Conservation (phyloP, 2,888 invertebrate genomes). For the Erebia epiphron region DNA sequence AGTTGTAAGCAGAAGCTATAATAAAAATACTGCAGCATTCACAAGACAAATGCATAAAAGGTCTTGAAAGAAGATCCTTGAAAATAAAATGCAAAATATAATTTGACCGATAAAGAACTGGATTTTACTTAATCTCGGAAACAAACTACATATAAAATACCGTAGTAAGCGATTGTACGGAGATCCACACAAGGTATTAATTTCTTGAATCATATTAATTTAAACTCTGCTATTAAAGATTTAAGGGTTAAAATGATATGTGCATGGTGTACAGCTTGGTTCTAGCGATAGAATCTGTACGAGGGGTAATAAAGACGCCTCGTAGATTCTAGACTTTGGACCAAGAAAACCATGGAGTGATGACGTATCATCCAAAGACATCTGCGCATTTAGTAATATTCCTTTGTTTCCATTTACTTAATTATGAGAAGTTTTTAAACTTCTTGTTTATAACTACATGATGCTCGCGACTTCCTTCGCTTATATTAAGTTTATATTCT, state of each 20-base stretch:
- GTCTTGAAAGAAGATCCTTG: constrained; percentile 3
- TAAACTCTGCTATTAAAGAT: neutral
- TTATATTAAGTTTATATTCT: too few relatives aligned
- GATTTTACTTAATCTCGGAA: constrained; percentile 60
- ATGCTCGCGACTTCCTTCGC: too few relatives aligned
- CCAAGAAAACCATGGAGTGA: constrained; percentile 47
- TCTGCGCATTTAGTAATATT: neutral
- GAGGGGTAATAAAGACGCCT: constrained; percentile 73
- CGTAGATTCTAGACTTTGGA: constrained; percentile 58
- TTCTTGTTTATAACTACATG: too few relatives aligned
- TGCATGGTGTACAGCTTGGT: neutral
- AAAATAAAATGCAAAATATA: constrained; percentile 16
- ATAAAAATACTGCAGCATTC: neutral
- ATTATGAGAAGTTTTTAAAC: too few relatives aligned
- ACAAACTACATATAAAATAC: constrained; percentile 58
- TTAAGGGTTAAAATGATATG: neutral
- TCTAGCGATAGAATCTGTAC: constrained; percentile 63
- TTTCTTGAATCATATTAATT: neutral
- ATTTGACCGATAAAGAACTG: constrained; percentile 41
- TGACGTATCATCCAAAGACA: constrained; percentile 2
- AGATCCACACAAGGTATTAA: neutral
- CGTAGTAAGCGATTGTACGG: constrained; percentile 47
- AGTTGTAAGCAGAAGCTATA: too few relatives aligned
- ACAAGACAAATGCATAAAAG: neutral
- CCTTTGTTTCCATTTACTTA: neutral